Evolutionary conservation across 2,797 vertebrate genomes (phyloP).

Genomic region (Sylvilagus floridanus): DNA sequence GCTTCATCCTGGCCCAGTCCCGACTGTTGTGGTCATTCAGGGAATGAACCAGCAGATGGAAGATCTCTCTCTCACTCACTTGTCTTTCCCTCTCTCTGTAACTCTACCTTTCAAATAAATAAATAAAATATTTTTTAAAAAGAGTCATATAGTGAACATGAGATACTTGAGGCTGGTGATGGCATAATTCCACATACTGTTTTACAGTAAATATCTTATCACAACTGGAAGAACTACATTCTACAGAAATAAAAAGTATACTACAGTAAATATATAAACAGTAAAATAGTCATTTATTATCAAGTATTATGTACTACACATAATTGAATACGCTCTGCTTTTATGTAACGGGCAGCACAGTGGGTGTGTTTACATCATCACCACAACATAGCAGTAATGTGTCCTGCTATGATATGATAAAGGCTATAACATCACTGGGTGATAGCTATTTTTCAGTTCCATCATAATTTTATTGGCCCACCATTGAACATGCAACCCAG

Average conservation of each 20-base stretch:
- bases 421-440: background rate
- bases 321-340: too few relatives aligned
- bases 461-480: background rate
- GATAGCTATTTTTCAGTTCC: background rate
- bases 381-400: background rate
- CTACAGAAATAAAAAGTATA: background rate
- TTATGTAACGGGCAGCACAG: background rate
- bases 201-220: background rate
- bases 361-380: too few relatives aligned
- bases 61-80: too few relatives aligned
- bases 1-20: too few relatives aligned
- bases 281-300: background rate
- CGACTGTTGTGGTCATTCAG: too few relatives aligned
- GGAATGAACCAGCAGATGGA: too few relatives aligned
- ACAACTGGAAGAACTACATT: background rate
- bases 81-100: too few relatives aligned
- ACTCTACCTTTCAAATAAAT: too few relatives aligned
- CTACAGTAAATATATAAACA: background rate
- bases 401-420: too few relatives aligned
- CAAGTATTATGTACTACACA: background rate
- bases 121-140: too few relatives aligned
- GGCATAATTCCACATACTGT: background rate
- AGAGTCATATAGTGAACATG: background rate
- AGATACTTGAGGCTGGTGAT: background rate
- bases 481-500: background rate